phyloP scores from a whole-genome alignment of 2,888 invertebrate genomes.

The Cremastinae sp. region DNA sequence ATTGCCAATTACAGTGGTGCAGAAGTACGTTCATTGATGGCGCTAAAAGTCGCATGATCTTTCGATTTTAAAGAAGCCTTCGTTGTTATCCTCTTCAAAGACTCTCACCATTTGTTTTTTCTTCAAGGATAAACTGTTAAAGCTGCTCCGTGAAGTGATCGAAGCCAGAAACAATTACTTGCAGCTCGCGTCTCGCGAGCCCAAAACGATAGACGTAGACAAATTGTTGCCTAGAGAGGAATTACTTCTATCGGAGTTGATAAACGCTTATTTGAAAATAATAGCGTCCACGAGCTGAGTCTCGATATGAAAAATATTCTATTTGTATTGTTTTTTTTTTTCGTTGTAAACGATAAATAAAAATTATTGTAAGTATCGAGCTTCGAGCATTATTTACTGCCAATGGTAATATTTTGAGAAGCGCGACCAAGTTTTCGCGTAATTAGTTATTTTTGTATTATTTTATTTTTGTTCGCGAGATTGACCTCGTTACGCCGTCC shows the following conservation, averaged over 20 bases:
- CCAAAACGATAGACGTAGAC: constrained; percentile 64
- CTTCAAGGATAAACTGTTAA: constrained; percentile 68
- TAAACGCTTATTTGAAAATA: constrained; percentile 66
- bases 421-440: too few relatives aligned
- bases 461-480: too few relatives aligned
- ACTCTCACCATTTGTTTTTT: too few relatives aligned
- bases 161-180: constrained; percentile 67
- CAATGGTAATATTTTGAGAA: too few relatives aligned
- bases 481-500: too few relatives aligned
- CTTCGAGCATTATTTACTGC: too few relatives aligned
- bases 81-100: too few relatives aligned
- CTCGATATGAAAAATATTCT: constrained; percentile 41
- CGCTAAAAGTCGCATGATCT: neutral
- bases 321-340: constrained; percentile 23
- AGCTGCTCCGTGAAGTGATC: constrained; percentile 67
- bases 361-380: neutral
- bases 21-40: constrained; percentile 66
- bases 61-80: too few relatives aligned
- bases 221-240: constrained; percentile 63
- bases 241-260: constrained; percentile 66
- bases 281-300: constrained; percentile 60
- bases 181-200: constrained; percentile 44
- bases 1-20: constrained; percentile 70
- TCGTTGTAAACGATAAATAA: constrained; percentile 12
- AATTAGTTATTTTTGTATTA: too few relatives aligned